Conservation (phyloP, 2,797 vertebrate species). For the Enteromius treurensis region DNA sequence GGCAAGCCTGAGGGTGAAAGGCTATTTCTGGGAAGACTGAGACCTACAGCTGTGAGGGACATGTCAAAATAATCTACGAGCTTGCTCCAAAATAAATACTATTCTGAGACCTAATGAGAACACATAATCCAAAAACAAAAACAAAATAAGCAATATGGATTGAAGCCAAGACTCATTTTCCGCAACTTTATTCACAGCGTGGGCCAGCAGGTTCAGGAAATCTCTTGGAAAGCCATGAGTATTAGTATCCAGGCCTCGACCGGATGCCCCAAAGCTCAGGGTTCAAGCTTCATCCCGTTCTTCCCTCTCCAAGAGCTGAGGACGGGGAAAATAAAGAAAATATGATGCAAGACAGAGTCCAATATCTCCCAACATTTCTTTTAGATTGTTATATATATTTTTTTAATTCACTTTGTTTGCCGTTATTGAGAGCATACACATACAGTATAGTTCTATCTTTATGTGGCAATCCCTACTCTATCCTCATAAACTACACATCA, state of each 20-base stretch:
- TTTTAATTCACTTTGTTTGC: background rate
- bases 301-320: slow-evolving; percentile 17
- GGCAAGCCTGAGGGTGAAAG: slow-evolving; percentile 28
- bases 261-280: slow-evolving; percentile 57
- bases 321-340: background rate
- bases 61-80: slow-evolving; percentile 47
- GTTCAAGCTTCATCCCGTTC: slow-evolving; percentile 49
- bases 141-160: slow-evolving; percentile 57
- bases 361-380: background rate
- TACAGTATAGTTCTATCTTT: slow-evolving; percentile 19
- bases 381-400: background rate
- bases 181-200: slow-evolving; percentile 38
- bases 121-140: slow-evolving; percentile 38
- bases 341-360: background rate
- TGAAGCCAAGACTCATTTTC: slow-evolving; percentile 45
- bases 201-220: slow-evolving; percentile 61
- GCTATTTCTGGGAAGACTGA: slow-evolving; percentile 17
- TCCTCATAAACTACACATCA: slow-evolving; percentile 5
- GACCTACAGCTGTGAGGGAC: slow-evolving; percentile 26
- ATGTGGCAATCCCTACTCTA: slow-evolving; percentile 26
- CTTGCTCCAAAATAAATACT: slow-evolving; percentile 39
- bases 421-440: background rate
- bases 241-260: slow-evolving; percentile 57
- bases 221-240: slow-evolving; percentile 58
- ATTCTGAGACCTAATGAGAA: slow-evolving; percentile 42